Conservation (phyloP, 2,797 vertebrate genomes). For the Micropoecilia bifurca region DNA sequence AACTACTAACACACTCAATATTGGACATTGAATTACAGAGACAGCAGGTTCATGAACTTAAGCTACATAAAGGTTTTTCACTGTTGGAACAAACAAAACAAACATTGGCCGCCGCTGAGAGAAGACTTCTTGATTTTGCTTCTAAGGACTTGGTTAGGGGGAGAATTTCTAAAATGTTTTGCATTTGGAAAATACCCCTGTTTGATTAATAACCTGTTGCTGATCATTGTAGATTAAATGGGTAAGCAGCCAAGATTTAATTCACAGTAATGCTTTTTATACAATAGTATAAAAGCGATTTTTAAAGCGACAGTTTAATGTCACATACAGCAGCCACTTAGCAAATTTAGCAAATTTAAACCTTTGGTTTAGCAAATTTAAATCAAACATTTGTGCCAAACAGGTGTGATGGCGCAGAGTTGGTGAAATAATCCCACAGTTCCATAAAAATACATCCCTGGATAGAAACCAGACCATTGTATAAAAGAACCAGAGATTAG, state of each 20-base stretch:
- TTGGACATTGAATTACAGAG: too few relatives aligned
- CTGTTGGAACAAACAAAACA: not conserved
- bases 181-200: not conserved
- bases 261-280: constrained; percentile 42
- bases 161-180: not conserved
- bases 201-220: constrained; percentile 60
- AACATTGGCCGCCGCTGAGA: not conserved
- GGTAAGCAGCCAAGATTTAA: constrained; percentile 47
- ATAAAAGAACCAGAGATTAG: constrained; percentile 3
- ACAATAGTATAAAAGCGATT: constrained; percentile 35
- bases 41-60: too few relatives aligned
- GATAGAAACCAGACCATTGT: constrained; percentile 33
- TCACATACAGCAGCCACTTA: constrained; percentile 18
- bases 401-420: constrained; percentile 65
- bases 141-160: not conserved
- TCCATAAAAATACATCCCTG: constrained; percentile 67
- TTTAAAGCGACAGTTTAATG: constrained; percentile 57
- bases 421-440: constrained; percentile 72
- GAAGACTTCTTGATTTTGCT: not conserved
- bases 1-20: too few relatives aligned
- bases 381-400: constrained; percentile 57
- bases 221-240: constrained; percentile 19
- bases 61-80: too few relatives aligned
- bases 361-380: constrained; percentile 27
- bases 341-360: not conserved